A percentile compares a stretch with the other conserved stretches of the same genome.
These are phyloP conservation scores for Malthinus seriepunctatus DNA, from an alignment of 2,888 invertebrate genomes.

Conservation along the genomic window DNA sequence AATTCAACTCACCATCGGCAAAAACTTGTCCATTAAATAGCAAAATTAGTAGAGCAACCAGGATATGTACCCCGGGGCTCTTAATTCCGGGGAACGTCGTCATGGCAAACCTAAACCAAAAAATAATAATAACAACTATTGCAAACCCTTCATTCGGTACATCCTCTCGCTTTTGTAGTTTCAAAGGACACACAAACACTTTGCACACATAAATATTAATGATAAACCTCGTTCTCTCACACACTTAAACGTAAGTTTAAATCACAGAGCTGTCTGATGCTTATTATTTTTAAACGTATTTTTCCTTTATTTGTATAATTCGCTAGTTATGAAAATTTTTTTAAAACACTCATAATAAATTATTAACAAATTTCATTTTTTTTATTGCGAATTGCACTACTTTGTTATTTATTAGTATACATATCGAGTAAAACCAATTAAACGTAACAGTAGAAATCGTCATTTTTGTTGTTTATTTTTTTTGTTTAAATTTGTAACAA, in stretches of 20 bases:
- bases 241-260: constrained; percentile 15
- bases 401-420: too few species aligned
- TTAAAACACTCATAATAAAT: too few species aligned
- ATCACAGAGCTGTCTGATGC: constrained; percentile 31
- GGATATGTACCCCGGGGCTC: constrained; percentile 39
- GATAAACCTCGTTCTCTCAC: constrained; percentile 12
- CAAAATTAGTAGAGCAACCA: constrained; percentile 48
- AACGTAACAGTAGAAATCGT: constrained; percentile 17
- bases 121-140: constrained; percentile 41
- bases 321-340: too few species aligned
- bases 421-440: too few species aligned
- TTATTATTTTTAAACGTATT: constrained; percentile 8
- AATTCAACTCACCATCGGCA: constrained; percentile 52
- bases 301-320: not conserved
- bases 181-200: constrained; percentile 20
- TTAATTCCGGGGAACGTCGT: constrained; percentile 44
- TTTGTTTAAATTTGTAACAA: constrained; percentile 11
- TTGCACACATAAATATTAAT: constrained; percentile 16
- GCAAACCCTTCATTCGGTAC: constrained; percentile 44
- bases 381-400: too few species aligned
- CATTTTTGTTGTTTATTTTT: constrained; percentile 21
- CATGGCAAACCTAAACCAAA: constrained; percentile 48
- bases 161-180: constrained; percentile 27
- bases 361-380: too few species aligned
- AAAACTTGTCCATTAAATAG: constrained; percentile 50